Evolutionary conservation across 2,113 vertebrate species (phyloP).

Genomic region (Grallaria varia): DNA sequence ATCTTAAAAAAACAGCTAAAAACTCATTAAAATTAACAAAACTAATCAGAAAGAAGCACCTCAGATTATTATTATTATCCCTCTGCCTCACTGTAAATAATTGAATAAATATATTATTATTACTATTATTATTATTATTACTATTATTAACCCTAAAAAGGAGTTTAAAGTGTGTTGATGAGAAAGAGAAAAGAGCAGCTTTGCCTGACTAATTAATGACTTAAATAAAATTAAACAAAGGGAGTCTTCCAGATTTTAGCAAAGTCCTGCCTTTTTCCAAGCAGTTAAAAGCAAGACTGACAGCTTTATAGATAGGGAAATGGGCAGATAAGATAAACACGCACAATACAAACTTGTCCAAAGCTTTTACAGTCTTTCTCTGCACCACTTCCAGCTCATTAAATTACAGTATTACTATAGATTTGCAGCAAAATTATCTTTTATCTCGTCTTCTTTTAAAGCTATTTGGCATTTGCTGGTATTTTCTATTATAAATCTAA

Average conservation of each 20-base stretch:
- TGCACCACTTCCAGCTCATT: conserved; percentile 57
- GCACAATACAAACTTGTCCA: conserved; percentile 47
- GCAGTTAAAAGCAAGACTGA: conserved; percentile 57
- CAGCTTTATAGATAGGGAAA: conserved; percentile 33
- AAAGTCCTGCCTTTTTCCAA: conserved; percentile 43
- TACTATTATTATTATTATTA: not conserved
- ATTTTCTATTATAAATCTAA: conserved; percentile 96
- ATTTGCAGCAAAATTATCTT: conserved; percentile 78
- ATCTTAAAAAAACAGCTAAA: not conserved
- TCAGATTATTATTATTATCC: conserved; percentile 9
- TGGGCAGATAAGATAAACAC: conserved; percentile 27
- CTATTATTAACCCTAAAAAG: conserved; percentile 43
- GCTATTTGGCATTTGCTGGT: conserved; percentile 79
- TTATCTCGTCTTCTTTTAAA: conserved; percentile 78
- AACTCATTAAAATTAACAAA: conserved; percentile 37
- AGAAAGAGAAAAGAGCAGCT: conserved; percentile 40
- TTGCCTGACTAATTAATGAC: conserved; percentile 51
- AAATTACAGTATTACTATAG: conserved; percentile 64
- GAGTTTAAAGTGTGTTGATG: conserved; percentile 34
- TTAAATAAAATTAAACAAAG: conserved; percentile 59
- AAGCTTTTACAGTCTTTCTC: conserved; percentile 41
- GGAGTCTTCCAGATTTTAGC: conserved; percentile 33
- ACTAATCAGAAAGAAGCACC: not conserved
- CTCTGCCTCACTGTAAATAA: conserved; percentile 8
- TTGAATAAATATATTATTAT: not conserved